phyloP scores from a whole-genome alignment of 1,140 invertebrate genomes.

The Delia radicum region DNA sequence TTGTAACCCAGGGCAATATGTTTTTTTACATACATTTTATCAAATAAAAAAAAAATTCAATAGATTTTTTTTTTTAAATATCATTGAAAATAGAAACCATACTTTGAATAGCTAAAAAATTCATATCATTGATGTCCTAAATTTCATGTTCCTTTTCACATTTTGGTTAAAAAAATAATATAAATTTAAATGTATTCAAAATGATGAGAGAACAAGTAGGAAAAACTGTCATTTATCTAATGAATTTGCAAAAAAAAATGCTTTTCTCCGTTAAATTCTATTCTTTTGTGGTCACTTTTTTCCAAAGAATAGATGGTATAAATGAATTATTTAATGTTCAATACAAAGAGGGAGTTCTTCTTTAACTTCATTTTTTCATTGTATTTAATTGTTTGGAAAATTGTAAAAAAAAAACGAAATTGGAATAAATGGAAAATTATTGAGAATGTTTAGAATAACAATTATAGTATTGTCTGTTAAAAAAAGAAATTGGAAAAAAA shows the following conservation, averaged over 20 bases:
- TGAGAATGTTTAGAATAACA: not conserved
- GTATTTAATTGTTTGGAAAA: not conserved
- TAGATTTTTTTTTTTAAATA: too few relatives aligned
- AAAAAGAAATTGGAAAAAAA: too few relatives aligned
- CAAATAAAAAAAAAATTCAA: too few relatives aligned
- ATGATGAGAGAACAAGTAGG: not conserved
- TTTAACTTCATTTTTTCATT: too few relatives aligned
- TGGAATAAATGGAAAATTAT: not conserved
- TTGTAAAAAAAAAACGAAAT: not conserved
- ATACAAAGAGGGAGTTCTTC: not conserved
- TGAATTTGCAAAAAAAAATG: not conserved
- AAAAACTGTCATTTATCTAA: constrained; percentile 9
- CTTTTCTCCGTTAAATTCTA: not conserved
- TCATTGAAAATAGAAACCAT: too few relatives aligned
- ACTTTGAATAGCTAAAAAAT: too few relatives aligned
- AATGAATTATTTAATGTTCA: not conserved
- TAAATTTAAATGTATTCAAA: not conserved
- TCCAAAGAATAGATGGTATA: not conserved
- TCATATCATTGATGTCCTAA: too few relatives aligned
- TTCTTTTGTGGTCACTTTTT: not conserved
- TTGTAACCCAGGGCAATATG: too few relatives aligned
- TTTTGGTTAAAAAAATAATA: not conserved
- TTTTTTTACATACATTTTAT: too few relatives aligned
- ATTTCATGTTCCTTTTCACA: not conserved
- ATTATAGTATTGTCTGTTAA: too few relatives aligned